A percentile compares a stretch with the other conserved stretches of the same genome.
phyloP scores from a whole-genome alignment of 2,113 vertebrate species.

The Pseudopipra pipra region DNA sequence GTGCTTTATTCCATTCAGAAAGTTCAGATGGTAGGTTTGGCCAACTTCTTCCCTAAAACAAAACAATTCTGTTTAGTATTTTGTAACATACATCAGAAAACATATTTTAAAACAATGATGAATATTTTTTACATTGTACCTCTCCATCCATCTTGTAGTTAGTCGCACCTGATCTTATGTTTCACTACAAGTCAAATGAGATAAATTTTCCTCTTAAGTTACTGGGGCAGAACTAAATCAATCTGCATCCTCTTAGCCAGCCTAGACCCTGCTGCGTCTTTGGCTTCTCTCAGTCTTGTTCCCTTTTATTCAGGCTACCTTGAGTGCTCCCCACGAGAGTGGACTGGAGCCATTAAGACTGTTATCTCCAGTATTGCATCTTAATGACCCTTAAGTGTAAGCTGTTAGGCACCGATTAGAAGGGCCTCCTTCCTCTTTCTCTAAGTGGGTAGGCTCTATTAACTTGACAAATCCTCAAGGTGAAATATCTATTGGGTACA shows the following conservation, averaged over 20 bases:
- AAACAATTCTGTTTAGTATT: neutral
- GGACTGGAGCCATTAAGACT: constrained; percentile 52
- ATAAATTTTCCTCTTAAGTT: neutral
- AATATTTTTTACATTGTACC: neutral
- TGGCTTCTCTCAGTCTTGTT: constrained; percentile 1
- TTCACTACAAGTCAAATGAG: neutral
- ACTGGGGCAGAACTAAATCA: constrained; percentile 34
- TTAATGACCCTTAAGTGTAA: constrained; percentile 62
- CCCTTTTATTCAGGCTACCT: constrained; percentile 30
- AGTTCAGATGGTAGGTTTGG: neutral
- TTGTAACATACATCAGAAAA: neutral
- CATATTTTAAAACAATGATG: neutral
- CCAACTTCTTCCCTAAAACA: neutral
- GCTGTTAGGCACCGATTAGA: constrained; percentile 61
- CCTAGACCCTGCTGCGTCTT: constrained; percentile 12
- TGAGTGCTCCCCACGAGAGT: constrained; percentile 45
- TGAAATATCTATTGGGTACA: constrained; percentile 53
- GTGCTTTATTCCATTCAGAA: neutral
- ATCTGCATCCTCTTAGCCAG: constrained; percentile 7
- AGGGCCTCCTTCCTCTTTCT: constrained; percentile 50
- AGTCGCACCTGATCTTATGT: neutral
- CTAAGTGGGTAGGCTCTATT: constrained; percentile 53
- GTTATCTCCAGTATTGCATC: constrained; percentile 44
- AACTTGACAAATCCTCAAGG: constrained; percentile 57
- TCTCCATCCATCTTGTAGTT: neutral